Base-by-base conservation (phyloP, 2,113 vertebrate species). In the Aleadryas rufinucha region DNA sequence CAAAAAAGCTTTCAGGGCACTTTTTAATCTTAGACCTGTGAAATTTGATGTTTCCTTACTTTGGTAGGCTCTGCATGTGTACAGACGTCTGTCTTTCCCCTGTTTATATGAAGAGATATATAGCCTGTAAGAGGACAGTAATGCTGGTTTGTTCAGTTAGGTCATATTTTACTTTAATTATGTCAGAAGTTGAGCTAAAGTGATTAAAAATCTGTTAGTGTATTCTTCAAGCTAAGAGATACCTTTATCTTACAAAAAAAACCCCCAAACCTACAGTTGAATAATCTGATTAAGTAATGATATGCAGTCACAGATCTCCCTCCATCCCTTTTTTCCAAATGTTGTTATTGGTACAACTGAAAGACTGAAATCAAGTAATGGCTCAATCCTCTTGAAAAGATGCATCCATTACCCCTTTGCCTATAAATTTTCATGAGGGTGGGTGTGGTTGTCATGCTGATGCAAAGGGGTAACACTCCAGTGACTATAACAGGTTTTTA, bases 381-480 rank as follows among this genome's bases (percentile, higher is more conserved):
- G 10, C 50, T 78, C 33, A 30, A 17, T 60, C 14, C 16, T 75
- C 33, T n/a, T 50, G 81, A 50, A 50, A 79, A 81, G 14, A 31
- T 81, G 15, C 21, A 16, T 71, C n/a, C 13, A 17, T 8, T 31
- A 26, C 13, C 13, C 13, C 27, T 16, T 39, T 53, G 37, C 37
- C 27, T 47, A 1, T 75, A 35, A 23, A 35, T 47, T 84, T 63
- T 76, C 15, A 13, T 24, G 20, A 11, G 33, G 1, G 8, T 42
- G 44, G 45, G 45, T 42, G 30, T 1, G 1, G 33, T 60, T 83
- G 44, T 75, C 15, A 3, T 28, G 39, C 33, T 85, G 49, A 18
- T 70, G 13, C 33, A 6, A 0, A 0, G 31, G 33, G 16, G 8
- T 59, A 13, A 30, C 2, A 0, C 59, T 60, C 7, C 44, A 33